phyloP scores from a whole-genome alignment of 2,797 vertebrate species.

The Rhyacichthys aspro region DNA sequence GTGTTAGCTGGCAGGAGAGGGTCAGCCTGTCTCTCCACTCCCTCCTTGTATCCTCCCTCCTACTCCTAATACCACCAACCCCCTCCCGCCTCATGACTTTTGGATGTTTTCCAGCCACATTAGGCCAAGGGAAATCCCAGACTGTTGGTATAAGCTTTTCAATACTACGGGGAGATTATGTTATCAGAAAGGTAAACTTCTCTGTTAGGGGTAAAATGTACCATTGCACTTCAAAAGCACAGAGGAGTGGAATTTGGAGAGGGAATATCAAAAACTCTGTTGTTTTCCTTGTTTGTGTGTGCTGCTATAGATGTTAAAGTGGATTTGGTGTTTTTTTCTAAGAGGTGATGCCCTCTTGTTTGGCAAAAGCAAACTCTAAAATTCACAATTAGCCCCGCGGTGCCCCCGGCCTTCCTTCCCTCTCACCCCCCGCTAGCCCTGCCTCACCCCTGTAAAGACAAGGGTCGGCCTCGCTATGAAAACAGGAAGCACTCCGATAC shows the following conservation, averaged over 20 bases:
- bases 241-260: slow-evolving; percentile 71
- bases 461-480: slow-evolving; percentile 88
- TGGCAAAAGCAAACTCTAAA: slow-evolving; percentile 83
- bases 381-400: slow-evolving; percentile 88
- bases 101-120: slow-evolving; percentile 88
- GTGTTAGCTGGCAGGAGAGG: slow-evolving; percentile 69
- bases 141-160: slow-evolving; percentile 90
- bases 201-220: slow-evolving; percentile 84
- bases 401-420: slow-evolving; percentile 84
- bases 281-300: neutral
- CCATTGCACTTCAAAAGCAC: slow-evolving; percentile 81
- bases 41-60: slow-evolving; percentile 52
- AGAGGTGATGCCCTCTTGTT: slow-evolving; percentile 78
- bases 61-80: slow-evolving; percentile 52
- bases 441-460: slow-evolving; percentile 88
- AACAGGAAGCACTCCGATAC: slow-evolving; percentile 92
- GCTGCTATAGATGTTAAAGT: slow-evolving; percentile 32
- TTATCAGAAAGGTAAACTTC: slow-evolving; percentile 95
- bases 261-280: neutral
- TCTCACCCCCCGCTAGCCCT: slow-evolving; percentile 82
- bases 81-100: slow-evolving; percentile 66
- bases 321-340: slow-evolving; percentile 57
- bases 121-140: slow-evolving; percentile 90
- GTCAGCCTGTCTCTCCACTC: slow-evolving; percentile 70
- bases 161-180: slow-evolving; percentile 89